Percentiles rank a stretch among this genome's conserved stretches.
Conservation (phyloP, 1,140 invertebrate genomes). For the Chelonus insularis region DNA sequence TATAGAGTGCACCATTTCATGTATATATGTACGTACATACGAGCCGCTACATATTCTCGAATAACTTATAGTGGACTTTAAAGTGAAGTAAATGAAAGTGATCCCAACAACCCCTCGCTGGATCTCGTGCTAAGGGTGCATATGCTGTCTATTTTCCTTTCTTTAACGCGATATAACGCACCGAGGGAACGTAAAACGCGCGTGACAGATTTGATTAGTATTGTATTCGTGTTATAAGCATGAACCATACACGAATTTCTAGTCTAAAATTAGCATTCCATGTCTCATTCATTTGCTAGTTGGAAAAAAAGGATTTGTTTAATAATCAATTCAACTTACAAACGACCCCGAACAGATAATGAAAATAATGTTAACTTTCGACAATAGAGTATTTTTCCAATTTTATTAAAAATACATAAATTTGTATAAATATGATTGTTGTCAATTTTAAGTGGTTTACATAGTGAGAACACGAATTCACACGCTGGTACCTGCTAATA, state of each 20-base stretch:
- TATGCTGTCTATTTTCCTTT: slow-evolving; percentile 22
- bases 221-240: slow-evolving; percentile 7
- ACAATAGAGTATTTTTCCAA: no score
- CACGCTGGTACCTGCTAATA: slow-evolving; percentile 43
- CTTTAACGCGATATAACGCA: not conserved
- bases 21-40: not conserved
- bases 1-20: slow-evolving; percentile 7
- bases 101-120: slow-evolving; percentile 40
- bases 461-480: slow-evolving; percentile 46
- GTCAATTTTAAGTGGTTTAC: not conserved
- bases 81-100: slow-evolving; percentile 57
- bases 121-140: slow-evolving; percentile 31
- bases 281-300: not conserved
- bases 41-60: no score
- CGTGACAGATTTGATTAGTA: slow-evolving; percentile 15
- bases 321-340: no score
- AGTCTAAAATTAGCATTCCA: not conserved
- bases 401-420: no score
- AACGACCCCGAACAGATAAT: no score
- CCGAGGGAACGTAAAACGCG: slow-evolving; percentile 12
- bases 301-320: no score
- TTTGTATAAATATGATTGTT: not conserved
- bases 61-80: no score
- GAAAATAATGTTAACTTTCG: no score
- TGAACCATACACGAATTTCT: not conserved